Percentiles rank a stretch among this genome's conserved stretches.
These are phyloP conservation scores for Babylonia areolata DNA, from an alignment of 1,140 invertebrate genomes.

Conservation along the genomic window DNA sequence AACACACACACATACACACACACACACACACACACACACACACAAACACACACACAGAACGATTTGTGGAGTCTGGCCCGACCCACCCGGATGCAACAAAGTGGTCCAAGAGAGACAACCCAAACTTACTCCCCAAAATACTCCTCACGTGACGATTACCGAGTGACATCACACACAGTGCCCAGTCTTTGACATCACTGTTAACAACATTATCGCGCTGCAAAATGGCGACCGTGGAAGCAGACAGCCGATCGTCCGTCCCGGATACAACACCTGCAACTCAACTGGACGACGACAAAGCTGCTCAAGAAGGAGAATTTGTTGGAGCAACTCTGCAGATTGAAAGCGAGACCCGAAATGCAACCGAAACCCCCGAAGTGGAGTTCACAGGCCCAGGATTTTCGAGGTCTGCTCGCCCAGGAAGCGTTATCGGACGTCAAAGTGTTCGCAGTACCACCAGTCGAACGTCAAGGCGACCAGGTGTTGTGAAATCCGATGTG, in stretches of 20 bases:
- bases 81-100: too few relatives aligned
- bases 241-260: background rate
- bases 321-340: constrained; percentile 62
- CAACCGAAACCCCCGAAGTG: constrained; percentile 39
- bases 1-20: too few relatives aligned
- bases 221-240: constrained; percentile 42
- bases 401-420: constrained; percentile 56
- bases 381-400: constrained; percentile 44
- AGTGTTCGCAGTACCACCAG: constrained; percentile 57
- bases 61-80: too few relatives aligned
- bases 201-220: background rate
- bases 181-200: too few relatives aligned
- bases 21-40: too few relatives aligned
- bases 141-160: background rate
- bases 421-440: constrained; percentile 58
- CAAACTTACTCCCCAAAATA: background rate
- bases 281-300: constrained; percentile 59
- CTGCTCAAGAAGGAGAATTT: constrained; percentile 52
- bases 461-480: constrained; percentile 60
- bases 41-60: too few relatives aligned
- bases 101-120: too few relatives aligned
- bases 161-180: constrained; percentile 36
- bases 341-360: constrained; percentile 44
- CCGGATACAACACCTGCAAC: background rate
- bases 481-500: constrained; percentile 52